These are phyloP conservation scores for Pseudococcus jackbeardsleyi DNA, from an alignment of 2,888 invertebrate species.

Conservation along the genomic window DNA sequence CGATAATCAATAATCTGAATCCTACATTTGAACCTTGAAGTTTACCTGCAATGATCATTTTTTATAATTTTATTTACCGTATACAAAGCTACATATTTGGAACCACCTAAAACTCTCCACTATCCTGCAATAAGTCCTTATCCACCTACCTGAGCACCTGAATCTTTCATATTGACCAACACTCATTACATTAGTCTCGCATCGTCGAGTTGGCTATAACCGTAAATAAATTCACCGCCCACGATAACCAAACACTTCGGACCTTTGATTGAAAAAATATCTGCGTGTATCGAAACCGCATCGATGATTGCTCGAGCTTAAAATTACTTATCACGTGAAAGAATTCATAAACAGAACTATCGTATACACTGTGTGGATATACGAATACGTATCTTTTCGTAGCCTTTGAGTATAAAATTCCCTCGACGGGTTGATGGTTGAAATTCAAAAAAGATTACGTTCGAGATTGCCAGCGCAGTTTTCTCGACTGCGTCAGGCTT, in stretches of 20 bases:
- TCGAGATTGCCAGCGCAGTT: not conserved
- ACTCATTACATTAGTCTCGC: not conserved
- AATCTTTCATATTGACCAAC: not conserved
- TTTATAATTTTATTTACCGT: too few species aligned
- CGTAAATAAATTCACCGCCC: not conserved
- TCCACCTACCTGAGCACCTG: not conserved
- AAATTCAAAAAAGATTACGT: slow-evolving; percentile 7
- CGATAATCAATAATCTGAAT: too few species aligned
- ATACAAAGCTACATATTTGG: too few species aligned
- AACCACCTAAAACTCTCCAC: too few species aligned
- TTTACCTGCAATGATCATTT: too few species aligned
- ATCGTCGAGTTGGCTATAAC: not conserved
- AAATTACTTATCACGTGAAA: slow-evolving; percentile 11
- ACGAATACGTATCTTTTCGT: not conserved
- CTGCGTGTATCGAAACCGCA: not conserved
- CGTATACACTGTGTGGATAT: too few species aligned
- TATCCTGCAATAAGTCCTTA: not conserved
- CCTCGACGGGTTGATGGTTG: not conserved
- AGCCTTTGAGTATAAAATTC: slow-evolving; percentile 6
- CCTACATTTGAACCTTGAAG: too few species aligned
- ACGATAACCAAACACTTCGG: not conserved
- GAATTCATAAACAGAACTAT: not conserved
- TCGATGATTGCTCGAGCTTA: not conserved
- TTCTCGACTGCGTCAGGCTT: not conserved
- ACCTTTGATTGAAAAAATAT: slow-evolving; percentile 9